A percentile compares a stretch with the other conserved stretches of the same genome.
phyloP scores from a whole-genome alignment of 2,113 vertebrate species.

The Hydrochoerus hydrochaeris region DNA sequence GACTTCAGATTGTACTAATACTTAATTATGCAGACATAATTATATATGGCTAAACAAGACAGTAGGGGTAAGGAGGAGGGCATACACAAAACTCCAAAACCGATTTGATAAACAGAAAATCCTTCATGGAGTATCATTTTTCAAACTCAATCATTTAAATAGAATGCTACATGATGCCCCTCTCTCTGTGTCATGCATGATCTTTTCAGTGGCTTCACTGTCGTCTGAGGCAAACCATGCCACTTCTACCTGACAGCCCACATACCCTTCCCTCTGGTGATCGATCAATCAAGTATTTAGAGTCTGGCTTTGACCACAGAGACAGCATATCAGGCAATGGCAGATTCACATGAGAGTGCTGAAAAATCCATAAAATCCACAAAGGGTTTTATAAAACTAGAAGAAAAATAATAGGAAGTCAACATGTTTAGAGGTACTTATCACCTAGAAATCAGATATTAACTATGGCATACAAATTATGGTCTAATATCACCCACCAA shows the following conservation, averaged over 20 bases:
- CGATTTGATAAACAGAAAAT: slow-evolving; percentile 44
- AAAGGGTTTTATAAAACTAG: slow-evolving; percentile 28
- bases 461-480: neutral
- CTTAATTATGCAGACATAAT: slow-evolving; percentile 8
- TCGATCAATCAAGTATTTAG: neutral
- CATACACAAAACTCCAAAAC: neutral
- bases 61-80: neutral
- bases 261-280: neutral
- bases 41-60: neutral
- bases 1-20: slow-evolving; percentile 1
- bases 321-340: neutral
- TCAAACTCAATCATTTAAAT: slow-evolving; percentile 23
- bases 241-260: neutral
- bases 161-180: neutral
- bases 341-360: neutral
- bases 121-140: neutral
- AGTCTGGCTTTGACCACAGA: neutral
- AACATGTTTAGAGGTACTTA: slow-evolving; percentile 17
- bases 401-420: slow-evolving; percentile 2
- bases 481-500: neutral
- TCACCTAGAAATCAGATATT: slow-evolving; percentile 17
- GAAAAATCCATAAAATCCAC: slow-evolving; percentile 46
- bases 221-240: neutral
- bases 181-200: neutral
- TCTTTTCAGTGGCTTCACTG: neutral